These are phyloP conservation scores for Choloepus didactylus DNA, from an alignment of 2,797 vertebrate genomes.

Conservation along the genomic window DNA sequence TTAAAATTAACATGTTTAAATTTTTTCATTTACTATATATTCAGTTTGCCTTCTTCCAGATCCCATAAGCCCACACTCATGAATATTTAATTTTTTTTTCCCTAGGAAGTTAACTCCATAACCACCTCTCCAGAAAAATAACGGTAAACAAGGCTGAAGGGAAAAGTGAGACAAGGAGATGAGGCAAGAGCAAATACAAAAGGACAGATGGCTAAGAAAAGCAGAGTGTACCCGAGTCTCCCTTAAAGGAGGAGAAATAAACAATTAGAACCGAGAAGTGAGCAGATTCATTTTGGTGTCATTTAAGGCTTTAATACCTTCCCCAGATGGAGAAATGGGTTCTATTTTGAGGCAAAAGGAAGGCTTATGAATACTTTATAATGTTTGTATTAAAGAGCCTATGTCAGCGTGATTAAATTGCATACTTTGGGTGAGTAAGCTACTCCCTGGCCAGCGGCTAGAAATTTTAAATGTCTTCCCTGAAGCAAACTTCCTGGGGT, in stretches of 20 bases:
- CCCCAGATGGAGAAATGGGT: constrained; percentile 59
- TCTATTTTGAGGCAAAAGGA: constrained; percentile 76
- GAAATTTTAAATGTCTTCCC: constrained; percentile 73
- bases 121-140: constrained; percentile 64
- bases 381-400: constrained; percentile 72
- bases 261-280: constrained; percentile 60
- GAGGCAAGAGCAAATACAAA: constrained; percentile 56
- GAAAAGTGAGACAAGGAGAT: constrained; percentile 48
- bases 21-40: constrained; percentile 79
- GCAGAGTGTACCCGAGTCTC: constrained; percentile 14
- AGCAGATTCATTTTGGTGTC: constrained; percentile 49
- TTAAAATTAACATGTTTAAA: constrained; percentile 83
- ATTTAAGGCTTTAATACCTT: constrained; percentile 65
- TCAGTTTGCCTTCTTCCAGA: constrained; percentile 77
- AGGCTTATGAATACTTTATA: constrained; percentile 82
- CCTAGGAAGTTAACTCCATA: constrained; percentile 57
- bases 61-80: constrained; percentile 74
- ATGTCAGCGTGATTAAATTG: constrained; percentile 72
- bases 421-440: constrained; percentile 67
- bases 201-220: constrained; percentile 69
- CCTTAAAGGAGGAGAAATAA: constrained; percentile 32
- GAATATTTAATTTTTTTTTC: constrained; percentile 72
- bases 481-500: constrained; percentile 61
- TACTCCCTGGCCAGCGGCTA: constrained; percentile 72
- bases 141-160: constrained; percentile 63